These are phyloP conservation scores for Brachystomella parvula DNA, from an alignment of 1,140 invertebrate species.

Conservation along the genomic window DNA sequence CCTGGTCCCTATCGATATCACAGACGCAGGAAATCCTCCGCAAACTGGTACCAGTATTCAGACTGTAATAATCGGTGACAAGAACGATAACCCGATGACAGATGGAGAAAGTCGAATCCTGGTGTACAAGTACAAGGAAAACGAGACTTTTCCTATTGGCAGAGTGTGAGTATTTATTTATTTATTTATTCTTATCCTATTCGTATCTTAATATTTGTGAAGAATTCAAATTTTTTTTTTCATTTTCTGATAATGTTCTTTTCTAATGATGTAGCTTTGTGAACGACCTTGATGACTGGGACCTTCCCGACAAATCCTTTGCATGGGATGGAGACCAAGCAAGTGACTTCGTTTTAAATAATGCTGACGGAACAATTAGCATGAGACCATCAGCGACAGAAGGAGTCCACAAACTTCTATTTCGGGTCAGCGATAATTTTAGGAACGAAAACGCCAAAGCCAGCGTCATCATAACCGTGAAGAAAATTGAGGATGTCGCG, in stretches of 20 bases:
- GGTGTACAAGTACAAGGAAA: constrained; percentile 80
- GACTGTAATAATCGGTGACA: constrained; percentile 68
- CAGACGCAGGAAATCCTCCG: constrained; percentile 64
- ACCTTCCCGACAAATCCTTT: constrained; percentile 79
- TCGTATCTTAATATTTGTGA: too few species aligned
- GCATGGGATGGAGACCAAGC: constrained; percentile 51
- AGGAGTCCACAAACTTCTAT: constrained; percentile 60
- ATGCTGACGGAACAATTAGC: constrained; percentile 70
- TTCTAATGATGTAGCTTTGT: constrained; percentile 89
- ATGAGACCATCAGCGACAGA: constrained; percentile 61
- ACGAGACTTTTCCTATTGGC: constrained; percentile 53
- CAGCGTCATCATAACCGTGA: constrained; percentile 71
- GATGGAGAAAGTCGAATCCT: constrained; percentile 75
- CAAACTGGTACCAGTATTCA: constrained; percentile 66
- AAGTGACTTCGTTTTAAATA: constrained; percentile 59
- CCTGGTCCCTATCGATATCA: constrained; percentile 74
- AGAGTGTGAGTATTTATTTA: too few species aligned
- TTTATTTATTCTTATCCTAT: too few species aligned
- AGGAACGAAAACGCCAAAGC: constrained; percentile 43
- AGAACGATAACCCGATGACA: constrained; percentile 78
- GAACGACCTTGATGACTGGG: constrained; percentile 86
- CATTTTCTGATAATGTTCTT: too few species aligned
- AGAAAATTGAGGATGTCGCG: constrained; percentile 77
- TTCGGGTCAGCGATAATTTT: constrained; percentile 51
- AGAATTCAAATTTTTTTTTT: too few species aligned